Conservation (phyloP, 2,113 vertebrate species). For the Oncorhynchus gorbuscha region DNA sequence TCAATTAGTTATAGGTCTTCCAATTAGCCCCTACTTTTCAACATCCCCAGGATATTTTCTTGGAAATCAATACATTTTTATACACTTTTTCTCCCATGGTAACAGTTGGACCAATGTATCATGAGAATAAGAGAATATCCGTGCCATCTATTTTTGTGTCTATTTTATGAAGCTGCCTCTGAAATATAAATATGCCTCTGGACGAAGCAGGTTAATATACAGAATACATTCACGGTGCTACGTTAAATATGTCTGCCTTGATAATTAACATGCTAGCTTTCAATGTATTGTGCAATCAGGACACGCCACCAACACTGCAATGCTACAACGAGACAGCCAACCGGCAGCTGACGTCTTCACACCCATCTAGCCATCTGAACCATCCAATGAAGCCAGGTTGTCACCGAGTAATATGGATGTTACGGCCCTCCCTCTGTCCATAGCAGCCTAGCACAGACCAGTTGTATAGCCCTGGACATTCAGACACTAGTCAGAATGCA, state of each 20-base stretch:
- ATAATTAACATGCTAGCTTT: neutral
- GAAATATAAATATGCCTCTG: constrained; percentile 13
- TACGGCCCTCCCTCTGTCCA: constrained; percentile 15
- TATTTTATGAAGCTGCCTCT: constrained; percentile 6
- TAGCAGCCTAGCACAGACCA: constrained; percentile 13
- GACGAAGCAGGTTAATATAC: neutral
- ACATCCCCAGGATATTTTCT: constrained; percentile 62
- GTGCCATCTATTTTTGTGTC: constrained; percentile 17
- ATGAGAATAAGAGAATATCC: constrained; percentile 29
- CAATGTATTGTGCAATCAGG: neutral
- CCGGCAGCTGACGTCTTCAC: constrained; percentile 14
- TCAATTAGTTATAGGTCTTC: constrained; percentile 60
- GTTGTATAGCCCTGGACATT: constrained; percentile 17
- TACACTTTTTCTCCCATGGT: constrained; percentile 40
- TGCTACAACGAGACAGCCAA: neutral
- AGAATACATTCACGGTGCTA: constrained; percentile 3
- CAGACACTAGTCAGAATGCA: neutral
- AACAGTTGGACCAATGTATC: constrained; percentile 39
- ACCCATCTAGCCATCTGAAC: neutral
- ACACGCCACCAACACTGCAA: neutral
- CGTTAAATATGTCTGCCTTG: neutral
- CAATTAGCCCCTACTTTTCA: constrained; percentile 57
- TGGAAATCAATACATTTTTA: constrained; percentile 59
- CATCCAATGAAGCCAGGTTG: constrained; percentile 6
- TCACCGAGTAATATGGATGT: constrained; percentile 22